These are phyloP conservation scores for Cuculus canorus DNA, from an alignment of 2,797 vertebrate species.

Conservation along the genomic window DNA sequence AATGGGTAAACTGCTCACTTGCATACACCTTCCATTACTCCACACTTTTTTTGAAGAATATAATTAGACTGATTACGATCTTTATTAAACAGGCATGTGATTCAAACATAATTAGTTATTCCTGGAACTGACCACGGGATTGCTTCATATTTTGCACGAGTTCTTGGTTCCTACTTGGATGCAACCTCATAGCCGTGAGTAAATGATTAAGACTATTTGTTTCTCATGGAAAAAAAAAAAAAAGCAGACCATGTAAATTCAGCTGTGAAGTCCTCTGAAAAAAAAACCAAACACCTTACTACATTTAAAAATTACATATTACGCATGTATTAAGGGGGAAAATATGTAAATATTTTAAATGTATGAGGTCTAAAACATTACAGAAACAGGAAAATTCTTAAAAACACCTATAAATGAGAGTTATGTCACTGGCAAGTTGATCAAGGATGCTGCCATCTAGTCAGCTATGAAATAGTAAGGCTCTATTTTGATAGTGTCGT, in stretches of 20 bases:
- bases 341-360: not conserved
- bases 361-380: not conserved
- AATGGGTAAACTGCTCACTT: not conserved
- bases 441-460: not conserved
- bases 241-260: not conserved
- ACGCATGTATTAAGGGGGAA: not conserved
- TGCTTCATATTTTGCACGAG: not conserved
- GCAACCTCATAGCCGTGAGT: not conserved
- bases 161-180: not conserved
- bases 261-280: not conserved
- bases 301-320: not conserved
- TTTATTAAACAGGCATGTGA: not conserved
- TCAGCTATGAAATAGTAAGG: constrained; percentile 12
- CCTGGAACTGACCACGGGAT: not conserved
- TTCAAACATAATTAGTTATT: not conserved
- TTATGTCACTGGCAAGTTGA: not conserved
- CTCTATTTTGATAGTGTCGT: constrained; percentile 15
- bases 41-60: not conserved
- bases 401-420: not conserved
- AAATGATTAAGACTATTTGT: not conserved
- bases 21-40: not conserved
- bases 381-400: not conserved
- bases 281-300: not conserved
- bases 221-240: not conserved
- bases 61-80: not conserved